These are phyloP conservation scores for Sebastes miniatus DNA, from an alignment of 2,797 vertebrate genomes.

Conservation along the genomic window DNA sequence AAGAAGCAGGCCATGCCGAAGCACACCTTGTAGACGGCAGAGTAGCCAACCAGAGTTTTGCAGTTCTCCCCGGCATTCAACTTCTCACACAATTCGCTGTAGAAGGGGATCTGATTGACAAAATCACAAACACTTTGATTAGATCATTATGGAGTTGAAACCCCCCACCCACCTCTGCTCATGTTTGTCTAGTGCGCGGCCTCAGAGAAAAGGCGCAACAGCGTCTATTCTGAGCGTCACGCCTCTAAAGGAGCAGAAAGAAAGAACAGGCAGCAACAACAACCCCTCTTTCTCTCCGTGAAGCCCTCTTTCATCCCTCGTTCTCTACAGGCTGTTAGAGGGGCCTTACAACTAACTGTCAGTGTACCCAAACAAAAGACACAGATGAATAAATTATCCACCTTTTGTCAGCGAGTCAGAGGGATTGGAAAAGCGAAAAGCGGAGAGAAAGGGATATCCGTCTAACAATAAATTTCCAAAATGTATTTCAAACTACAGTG, in stretches of 20 bases:
- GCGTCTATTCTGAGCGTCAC: constrained; percentile 61
- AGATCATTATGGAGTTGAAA: constrained; percentile 33
- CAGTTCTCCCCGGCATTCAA: constrained; percentile 90
- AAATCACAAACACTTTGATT: constrained; percentile 37
- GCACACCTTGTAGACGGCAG: constrained; percentile 96
- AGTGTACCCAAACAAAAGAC: constrained; percentile 71
- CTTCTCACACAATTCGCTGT: constrained; percentile 84
- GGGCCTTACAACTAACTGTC: constrained; percentile 73
- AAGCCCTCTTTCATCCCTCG: constrained; percentile 65
- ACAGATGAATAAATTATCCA: constrained; percentile 77
- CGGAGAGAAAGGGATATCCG: background rate
- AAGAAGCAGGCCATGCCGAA: constrained; percentile 99
- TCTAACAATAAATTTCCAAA: background rate
- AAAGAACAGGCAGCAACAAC: constrained; percentile 70
- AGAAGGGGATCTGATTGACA: constrained; percentile 88
- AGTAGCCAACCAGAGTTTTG: constrained; percentile 91
- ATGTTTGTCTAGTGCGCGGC: constrained; percentile 56
- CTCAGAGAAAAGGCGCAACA: constrained; percentile 54
- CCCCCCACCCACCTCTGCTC: constrained; percentile 11
- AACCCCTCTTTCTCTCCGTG: constrained; percentile 57
- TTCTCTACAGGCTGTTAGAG: constrained; percentile 69
- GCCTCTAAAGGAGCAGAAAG: constrained; percentile 70
- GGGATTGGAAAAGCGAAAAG: constrained; percentile 14
- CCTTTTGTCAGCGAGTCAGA: constrained; percentile 60
- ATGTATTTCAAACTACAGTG: background rate